Evolutionary conservation across 2,888 invertebrate genomes (phyloP).

Genomic region (Melanargia galathea): DNA sequence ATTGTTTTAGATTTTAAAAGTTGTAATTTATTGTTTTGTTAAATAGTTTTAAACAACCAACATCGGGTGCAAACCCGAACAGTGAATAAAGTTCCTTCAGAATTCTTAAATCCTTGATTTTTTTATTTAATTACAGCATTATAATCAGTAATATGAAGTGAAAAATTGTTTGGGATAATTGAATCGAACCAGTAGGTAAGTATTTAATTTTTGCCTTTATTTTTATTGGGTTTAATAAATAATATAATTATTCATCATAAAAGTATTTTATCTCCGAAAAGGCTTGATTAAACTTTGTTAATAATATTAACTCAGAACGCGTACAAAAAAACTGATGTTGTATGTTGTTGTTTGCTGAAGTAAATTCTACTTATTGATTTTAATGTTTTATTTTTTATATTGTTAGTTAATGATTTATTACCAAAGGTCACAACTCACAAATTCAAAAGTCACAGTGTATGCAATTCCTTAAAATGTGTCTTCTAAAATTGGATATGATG

Average conservation of each 20-base stretch:
- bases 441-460: too few relatives aligned
- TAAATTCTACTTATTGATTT: too few relatives aligned
- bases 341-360: too few relatives aligned
- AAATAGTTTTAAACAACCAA: slow-evolving; percentile 27
- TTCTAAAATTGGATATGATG: too few relatives aligned
- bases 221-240: too few relatives aligned
- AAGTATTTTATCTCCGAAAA: neutral
- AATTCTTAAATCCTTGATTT: slow-evolving; percentile 39
- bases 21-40: slow-evolving; percentile 13
- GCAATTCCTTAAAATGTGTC: too few relatives aligned
- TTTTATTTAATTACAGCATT: slow-evolving; percentile 46
- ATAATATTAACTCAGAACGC: too few relatives aligned
- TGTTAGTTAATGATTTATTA: too few relatives aligned
- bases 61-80: slow-evolving; percentile 43
- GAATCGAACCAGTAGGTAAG: slow-evolving; percentile 56
- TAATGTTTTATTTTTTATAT: too few relatives aligned
- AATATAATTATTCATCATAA: slow-evolving; percentile 34
- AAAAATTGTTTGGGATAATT: slow-evolving; percentile 51
- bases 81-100: slow-evolving; percentile 36
- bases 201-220: slow-evolving; percentile 23
- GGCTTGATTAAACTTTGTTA: neutral
- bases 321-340: too few relatives aligned
- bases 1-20: neutral
- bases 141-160: slow-evolving; percentile 48
- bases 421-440: too few relatives aligned